Base-by-base conservation (phyloP, 2,113 vertebrate species). In the Delphinapterus leucas region DNA sequence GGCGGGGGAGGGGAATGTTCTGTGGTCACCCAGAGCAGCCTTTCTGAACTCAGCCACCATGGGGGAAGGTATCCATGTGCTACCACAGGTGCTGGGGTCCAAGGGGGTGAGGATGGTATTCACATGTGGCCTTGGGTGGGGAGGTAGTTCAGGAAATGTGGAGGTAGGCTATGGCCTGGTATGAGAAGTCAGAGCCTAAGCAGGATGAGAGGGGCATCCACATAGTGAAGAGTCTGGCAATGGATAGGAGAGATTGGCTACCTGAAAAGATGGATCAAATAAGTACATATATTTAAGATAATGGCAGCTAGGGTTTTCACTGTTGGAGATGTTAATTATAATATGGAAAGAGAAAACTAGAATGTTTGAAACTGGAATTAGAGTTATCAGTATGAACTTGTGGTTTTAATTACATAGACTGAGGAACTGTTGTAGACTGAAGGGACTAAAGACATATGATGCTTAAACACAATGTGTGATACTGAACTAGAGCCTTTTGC, bases 401-500 rank as follows among this genome's bases (percentile, higher is more conserved):
- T 87, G 17, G 41, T 74, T 94, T 68, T 92, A 88, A 83, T 58
- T 88, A 44, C 20, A 65, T 63, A 33, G 38, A 89, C 28, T 77
- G 28, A 63, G 44, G 8, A 90, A 31, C 41, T 80, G 2, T 73
- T 60, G 11, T 36, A 80, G 26, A 73, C 41, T 36, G 2, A 79
- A 91, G 36, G 33, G 41, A 80, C 31, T 60, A 81, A 94, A 90
- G 38, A 88, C 36, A 65, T 26, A 38, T 80, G 33, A 88, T 55
- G 10, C 3, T 11, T 49, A 65, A 87, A 70, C 31, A 17, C 55
- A 86, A 20, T 65, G 33, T 85, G 60, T 90, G 23, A 73, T 61
- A 65, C 55, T 95, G 53, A 96, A 90, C 31, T 86, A 88, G 11
- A 95, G 67, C 65, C 18, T 92, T 96, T 89, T 93, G 28, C 38